These are phyloP conservation scores for Cebus imitator DNA, from an alignment of 2,113 vertebrate genomes.

Conservation along the genomic window DNA sequence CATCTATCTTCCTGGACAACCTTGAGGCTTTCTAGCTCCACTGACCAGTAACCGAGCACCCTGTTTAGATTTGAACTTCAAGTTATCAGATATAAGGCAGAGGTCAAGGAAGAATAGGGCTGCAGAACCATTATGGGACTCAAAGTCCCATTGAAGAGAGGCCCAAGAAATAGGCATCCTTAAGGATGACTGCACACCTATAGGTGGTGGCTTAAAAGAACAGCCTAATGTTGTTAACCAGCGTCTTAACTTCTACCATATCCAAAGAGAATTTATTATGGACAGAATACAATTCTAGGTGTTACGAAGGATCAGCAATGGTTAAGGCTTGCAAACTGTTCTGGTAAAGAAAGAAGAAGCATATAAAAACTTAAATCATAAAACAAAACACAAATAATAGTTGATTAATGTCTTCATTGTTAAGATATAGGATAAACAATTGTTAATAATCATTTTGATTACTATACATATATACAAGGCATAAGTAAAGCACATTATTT, in stretches of 20 bases:
- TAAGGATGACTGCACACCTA: background rate
- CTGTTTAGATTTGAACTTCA: constrained; percentile 68
- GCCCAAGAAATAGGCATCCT: background rate
- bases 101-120: background rate
- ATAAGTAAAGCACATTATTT: background rate
- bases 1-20: constrained; percentile 59
- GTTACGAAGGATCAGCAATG: background rate
- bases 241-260: background rate
- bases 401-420: background rate
- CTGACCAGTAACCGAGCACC: background rate
- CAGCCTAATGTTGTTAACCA: background rate
- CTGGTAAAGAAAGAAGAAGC: background rate
- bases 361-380: constrained; percentile 20
- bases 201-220: background rate
- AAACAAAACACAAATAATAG: background rate
- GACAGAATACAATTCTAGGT: background rate
- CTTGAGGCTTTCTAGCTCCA: background rate
- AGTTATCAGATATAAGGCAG: background rate
- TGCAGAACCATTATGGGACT: background rate
- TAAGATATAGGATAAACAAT: background rate
- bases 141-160: background rate
- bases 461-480: background rate
- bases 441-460: background rate
- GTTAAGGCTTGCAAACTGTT: background rate
- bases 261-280: background rate